Percentiles rank a stretch among this genome's conserved stretches.
These are phyloP conservation scores for Diaprepes abbreviatus DNA, from an alignment of 2,888 invertebrate genomes.

Conservation along the genomic window DNA sequence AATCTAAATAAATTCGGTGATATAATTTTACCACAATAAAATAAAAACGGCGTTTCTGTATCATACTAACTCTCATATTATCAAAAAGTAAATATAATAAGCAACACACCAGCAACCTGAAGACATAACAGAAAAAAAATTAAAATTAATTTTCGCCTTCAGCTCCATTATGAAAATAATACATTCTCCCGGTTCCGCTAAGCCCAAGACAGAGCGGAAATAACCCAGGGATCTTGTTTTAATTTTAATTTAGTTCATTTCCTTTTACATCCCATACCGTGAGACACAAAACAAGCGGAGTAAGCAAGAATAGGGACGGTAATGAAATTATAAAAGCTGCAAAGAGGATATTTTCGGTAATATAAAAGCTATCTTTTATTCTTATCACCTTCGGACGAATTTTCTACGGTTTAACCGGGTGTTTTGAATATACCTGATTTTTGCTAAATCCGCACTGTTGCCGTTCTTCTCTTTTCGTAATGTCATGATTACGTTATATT, in stretches of 20 bases:
- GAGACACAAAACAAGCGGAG: constrained; percentile 37
- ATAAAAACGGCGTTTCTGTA: not conserved
- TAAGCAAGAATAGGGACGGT: constrained; percentile 37
- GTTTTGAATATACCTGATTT: constrained; percentile 25
- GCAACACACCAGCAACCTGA: constrained; percentile 6
- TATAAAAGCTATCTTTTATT: constrained; percentile 39
- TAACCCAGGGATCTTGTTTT: constrained; percentile 49
- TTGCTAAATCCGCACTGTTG: constrained; percentile 8
- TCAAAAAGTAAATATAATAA: not conserved
- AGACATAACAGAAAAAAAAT: constrained; percentile 24
- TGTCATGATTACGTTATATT: no score
- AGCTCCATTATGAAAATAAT: constrained; percentile 44
- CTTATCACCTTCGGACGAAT: constrained; percentile 35
- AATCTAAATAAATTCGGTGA: no score
- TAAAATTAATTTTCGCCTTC: constrained; percentile 46
- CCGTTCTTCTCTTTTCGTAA: not conserved
- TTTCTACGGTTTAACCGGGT: constrained; percentile 26
- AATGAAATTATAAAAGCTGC: constrained; percentile 48
- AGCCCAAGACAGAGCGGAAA: constrained; percentile 44
- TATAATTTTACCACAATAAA: no score
- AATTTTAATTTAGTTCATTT: constrained; percentile 51
- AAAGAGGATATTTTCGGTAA: constrained; percentile 38
- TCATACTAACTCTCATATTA: not conserved
- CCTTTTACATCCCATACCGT: constrained; percentile 42
- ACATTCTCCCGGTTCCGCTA: constrained; percentile 39